Base-by-base conservation (phyloP, 2,888 invertebrate genomes). In the Oligia strigilis region DNA sequence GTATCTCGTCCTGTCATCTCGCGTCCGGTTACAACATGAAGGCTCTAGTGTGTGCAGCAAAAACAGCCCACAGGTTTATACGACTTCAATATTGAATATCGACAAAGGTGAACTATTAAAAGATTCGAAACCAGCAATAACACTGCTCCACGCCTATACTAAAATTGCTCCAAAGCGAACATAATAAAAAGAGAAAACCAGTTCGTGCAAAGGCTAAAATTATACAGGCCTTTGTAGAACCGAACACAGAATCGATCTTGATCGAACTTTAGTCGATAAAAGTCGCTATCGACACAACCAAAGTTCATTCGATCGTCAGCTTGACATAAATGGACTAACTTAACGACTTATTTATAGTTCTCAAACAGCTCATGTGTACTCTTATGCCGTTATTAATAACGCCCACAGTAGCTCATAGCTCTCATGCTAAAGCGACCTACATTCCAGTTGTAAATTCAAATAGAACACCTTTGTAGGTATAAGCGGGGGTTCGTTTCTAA, bases 391-490 rank as follows among this genome's bases (percentile, higher is more conserved):
- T 85, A 88, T 83, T 85, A 88, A 80, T 82, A 82, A 72, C 75
- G 60, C 43, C 55, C 71, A 66, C 60, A 66, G 77, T 81, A 78
- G 69, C 73, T 66, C 70, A 77, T 80, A 77, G 73, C 66, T 64
- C 70, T 71, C 66, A 23, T 71, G 76, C 78, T 75, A 73, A 77
- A 77, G 75, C 60, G 89, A 88, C 82, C 89, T 88, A 88, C 73
- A 84, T 88, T 88, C 73, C 78, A 77, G 76, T 65, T 77, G 73
- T 78, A 75, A 83, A 86, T 81, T 79, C 78, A 88, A 86, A 87
- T 78, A 84, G 72, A 79, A 81, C 77, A 75, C 81, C 78, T 84
- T 85, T 85, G 78, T 84, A 72, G 75, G 65, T 58, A 64, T 78
- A 81, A 82, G 70, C 75, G 66, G 17, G 69, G 74, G 81, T 87